Evolutionary conservation across 2,888 invertebrate species (phyloP).

Genomic region (Notodonta ziczac): DNA sequence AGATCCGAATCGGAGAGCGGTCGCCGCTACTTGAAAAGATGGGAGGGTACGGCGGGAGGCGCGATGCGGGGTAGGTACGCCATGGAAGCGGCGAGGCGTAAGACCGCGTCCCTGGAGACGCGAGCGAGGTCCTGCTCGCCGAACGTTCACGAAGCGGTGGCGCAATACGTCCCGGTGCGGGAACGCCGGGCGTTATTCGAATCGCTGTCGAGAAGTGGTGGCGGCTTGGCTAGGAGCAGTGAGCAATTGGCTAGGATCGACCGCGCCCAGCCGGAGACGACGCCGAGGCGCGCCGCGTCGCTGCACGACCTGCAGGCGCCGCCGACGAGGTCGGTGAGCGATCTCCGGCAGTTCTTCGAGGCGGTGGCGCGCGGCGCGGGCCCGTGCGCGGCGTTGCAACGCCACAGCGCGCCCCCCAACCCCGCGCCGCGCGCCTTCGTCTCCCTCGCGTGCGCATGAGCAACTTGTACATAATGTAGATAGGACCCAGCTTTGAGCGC

Average conservation of each 20-base stretch:
- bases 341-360: conserved; percentile 89
- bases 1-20: conserved; percentile 73
- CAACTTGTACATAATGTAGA: conserved; percentile 74
- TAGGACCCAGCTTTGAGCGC: conserved; percentile 73
- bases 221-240: conserved; percentile 86
- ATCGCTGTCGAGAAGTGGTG: conserved; percentile 86
- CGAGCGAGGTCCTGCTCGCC: conserved; percentile 79
- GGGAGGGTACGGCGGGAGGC: conserved; percentile 75
- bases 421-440: conserved; percentile 68
- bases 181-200: conserved; percentile 89
- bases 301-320: conserved; percentile 86
- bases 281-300: conserved; percentile 86
- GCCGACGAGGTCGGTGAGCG: conserved; percentile 85
- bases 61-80: conserved; percentile 71
- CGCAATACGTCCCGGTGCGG: conserved; percentile 88
- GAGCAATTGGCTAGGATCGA: conserved; percentile 77
- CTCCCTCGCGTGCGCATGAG: conserved; percentile 74
- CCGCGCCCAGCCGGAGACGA: conserved; percentile 57
- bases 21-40: conserved; percentile 74
- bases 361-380: conserved; percentile 80
- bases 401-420: conserved; percentile 68
- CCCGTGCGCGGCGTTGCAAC: conserved; percentile 54
- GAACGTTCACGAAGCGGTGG: conserved; percentile 75
- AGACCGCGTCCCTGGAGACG: conserved; percentile 71
- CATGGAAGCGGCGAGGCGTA: conserved; percentile 74